phyloP scores from a whole-genome alignment of 2,888 invertebrate species.

The Oegoconia quadripuncta region DNA sequence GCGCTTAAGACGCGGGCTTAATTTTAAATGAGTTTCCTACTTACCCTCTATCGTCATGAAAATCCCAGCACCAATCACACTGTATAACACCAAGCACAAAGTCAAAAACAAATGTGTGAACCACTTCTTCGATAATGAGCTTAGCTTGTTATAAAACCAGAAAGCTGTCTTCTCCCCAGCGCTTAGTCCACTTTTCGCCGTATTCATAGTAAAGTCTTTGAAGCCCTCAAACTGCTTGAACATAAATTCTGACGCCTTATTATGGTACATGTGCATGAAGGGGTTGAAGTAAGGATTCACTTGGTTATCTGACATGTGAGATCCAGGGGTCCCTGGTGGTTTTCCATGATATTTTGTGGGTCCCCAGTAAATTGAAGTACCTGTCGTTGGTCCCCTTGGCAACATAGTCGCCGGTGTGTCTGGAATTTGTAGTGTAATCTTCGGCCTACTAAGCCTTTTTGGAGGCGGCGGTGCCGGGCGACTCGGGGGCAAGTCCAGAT shows the following conservation, averaged over 20 bases:
- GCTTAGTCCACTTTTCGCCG: constrained; percentile 88
- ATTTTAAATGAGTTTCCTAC: constrained; percentile 27
- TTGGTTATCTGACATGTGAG: constrained; percentile 56
- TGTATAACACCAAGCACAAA: constrained; percentile 87
- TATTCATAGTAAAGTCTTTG: constrained; percentile 85
- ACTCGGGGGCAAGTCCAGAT: constrained; percentile 47
- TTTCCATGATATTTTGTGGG: constrained; percentile 46
- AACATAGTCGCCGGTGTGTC: constrained; percentile 36
- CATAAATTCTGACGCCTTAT: constrained; percentile 87
- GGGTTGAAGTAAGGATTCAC: constrained; percentile 59
- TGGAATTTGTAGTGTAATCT: constrained; percentile 74
- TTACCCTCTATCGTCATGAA: constrained; percentile 90
- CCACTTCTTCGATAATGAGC: constrained; percentile 88
- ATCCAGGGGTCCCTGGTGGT: constrained; percentile 48
- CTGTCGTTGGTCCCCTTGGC: constrained; percentile 40
- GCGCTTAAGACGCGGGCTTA: neutral
- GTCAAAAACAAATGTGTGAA: constrained; percentile 93
- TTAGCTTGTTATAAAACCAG: constrained; percentile 88
- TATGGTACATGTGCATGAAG: constrained; percentile 76
- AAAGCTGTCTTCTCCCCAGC: constrained; percentile 90
- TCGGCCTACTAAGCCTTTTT: constrained; percentile 54
- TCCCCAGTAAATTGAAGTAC: constrained; percentile 40
- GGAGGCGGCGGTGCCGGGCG: constrained; percentile 63
- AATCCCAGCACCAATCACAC: constrained; percentile 88
- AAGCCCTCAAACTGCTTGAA: constrained; percentile 89